These are phyloP conservation scores for Embiotoca jacksoni DNA, from an alignment of 2,113 vertebrate species.

Conservation along the genomic window DNA sequence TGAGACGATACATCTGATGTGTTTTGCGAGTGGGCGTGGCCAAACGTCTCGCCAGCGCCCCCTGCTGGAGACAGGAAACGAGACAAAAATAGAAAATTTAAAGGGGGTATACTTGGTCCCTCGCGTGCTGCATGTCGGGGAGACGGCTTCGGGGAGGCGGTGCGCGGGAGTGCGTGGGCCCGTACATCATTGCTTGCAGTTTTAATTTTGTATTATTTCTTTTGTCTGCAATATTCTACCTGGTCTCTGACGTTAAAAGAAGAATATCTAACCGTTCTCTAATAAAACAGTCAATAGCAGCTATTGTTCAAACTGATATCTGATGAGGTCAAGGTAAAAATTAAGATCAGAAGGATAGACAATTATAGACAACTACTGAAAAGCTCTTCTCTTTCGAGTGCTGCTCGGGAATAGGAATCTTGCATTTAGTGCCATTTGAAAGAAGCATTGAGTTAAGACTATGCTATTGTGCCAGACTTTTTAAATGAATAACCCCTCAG, in stretches of 20 bases:
- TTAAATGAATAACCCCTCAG: background rate
- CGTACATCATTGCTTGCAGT: too few species aligned
- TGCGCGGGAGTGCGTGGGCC: too few species aligned
- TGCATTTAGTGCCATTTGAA: background rate
- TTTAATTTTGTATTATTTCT: background rate
- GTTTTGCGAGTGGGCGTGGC: too few species aligned
- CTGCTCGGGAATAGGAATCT: background rate
- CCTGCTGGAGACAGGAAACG: too few species aligned
- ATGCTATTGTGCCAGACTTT: conserved; percentile 1
- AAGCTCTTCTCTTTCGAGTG: background rate
- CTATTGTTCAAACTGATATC: conserved; percentile 19
- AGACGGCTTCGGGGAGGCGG: too few species aligned
- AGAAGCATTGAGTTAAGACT: background rate
- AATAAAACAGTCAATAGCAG: conserved; percentile 19
- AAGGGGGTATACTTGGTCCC: too few species aligned
- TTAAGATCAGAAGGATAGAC: background rate
- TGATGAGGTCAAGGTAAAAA: background rate
- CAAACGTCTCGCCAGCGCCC: too few species aligned
- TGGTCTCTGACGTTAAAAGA: conserved; percentile 13
- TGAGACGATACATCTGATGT: too few species aligned
- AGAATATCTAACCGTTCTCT: background rate
- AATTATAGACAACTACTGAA: background rate
- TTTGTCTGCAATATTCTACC: conserved; percentile 8
- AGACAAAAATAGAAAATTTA: too few species aligned
- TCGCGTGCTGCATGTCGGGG: too few species aligned